phyloP scores from a whole-genome alignment of 1,140 invertebrate species.

The Drosophila mauritiana region DNA sequence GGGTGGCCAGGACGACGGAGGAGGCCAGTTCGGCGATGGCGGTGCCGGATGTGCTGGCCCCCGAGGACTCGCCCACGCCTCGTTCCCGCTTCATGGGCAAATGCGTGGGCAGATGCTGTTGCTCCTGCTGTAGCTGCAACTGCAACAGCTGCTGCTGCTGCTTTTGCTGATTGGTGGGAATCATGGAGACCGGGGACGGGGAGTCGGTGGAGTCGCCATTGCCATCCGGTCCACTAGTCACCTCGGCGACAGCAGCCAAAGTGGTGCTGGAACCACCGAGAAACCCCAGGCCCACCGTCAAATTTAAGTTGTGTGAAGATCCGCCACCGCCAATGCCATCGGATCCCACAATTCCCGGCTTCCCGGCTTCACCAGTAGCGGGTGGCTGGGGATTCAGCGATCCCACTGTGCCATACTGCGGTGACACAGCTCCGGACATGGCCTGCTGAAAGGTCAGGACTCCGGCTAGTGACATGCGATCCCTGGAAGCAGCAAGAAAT shows the following conservation, averaged over 20 bases:
- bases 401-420: conserved; percentile 62
- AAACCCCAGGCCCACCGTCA: conserved; percentile 31
- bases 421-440: conserved; percentile 81
- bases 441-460: conserved; percentile 80
- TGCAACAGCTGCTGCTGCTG: conserved; percentile 16
- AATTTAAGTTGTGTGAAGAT: conserved; percentile 18
- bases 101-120: conserved; percentile 7
- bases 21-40: conserved; percentile 10
- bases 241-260: conserved; percentile 64
- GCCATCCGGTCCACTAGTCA: conserved; percentile 60
- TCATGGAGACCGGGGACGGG: conserved; percentile 6
- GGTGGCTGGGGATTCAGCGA: background rate
- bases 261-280: conserved; percentile 56
- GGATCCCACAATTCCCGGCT: background rate
- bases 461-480: conserved; percentile 64
- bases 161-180: background rate
- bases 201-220: conserved; percentile 56
- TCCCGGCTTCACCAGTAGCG: background rate
- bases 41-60: conserved; percentile 9
- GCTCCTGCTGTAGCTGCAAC: conserved; percentile 14
- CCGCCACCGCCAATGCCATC: conserved; percentile 1
- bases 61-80: conserved; percentile 58
- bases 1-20: background rate
- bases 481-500: conserved; percentile 38
- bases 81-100: conserved; percentile 52